phyloP scores from a whole-genome alignment of 2,113 vertebrate species.

The Aviceda subcristata region DNA sequence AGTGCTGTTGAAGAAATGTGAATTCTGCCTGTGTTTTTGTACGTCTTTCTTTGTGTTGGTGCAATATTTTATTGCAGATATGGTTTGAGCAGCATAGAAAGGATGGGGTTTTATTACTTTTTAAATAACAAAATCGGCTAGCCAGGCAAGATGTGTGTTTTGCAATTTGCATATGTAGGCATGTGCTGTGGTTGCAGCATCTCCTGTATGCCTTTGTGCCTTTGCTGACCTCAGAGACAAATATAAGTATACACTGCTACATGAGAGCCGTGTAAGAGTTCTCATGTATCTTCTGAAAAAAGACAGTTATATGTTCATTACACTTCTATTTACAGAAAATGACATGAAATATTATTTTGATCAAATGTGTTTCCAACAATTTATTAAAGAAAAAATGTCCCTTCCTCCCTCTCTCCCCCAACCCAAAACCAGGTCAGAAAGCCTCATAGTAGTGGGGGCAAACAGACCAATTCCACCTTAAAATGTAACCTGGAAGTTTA shows the following conservation, averaged over 20 bases:
- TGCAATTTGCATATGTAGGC: neutral
- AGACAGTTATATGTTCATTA: neutral
- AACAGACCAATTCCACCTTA: neutral
- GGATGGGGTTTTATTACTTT: neutral
- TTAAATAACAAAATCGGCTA: neutral
- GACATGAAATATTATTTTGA: neutral
- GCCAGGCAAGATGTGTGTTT: neutral
- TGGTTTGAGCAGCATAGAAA: neutral
- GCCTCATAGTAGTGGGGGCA: neutral
- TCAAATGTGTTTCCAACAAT: neutral
- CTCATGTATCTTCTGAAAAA: neutral
- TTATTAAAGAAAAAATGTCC: neutral
- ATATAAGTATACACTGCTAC: neutral
- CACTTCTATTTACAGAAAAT: neutral
- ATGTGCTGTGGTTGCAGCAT: neutral
- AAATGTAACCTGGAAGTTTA: neutral
- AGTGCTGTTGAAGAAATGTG: neutral
- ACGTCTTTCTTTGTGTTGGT: neutral
- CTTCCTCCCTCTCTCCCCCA: neutral
- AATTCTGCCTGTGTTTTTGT: neutral
- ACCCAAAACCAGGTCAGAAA: neutral
- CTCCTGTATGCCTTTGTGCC: neutral
- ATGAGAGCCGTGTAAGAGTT: neutral
- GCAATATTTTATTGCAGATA: neutral
- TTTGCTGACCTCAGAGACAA: neutral